Conservation (phyloP, 2,113 vertebrate genomes). For the Petrocephalus microphthalmus region DNA sequence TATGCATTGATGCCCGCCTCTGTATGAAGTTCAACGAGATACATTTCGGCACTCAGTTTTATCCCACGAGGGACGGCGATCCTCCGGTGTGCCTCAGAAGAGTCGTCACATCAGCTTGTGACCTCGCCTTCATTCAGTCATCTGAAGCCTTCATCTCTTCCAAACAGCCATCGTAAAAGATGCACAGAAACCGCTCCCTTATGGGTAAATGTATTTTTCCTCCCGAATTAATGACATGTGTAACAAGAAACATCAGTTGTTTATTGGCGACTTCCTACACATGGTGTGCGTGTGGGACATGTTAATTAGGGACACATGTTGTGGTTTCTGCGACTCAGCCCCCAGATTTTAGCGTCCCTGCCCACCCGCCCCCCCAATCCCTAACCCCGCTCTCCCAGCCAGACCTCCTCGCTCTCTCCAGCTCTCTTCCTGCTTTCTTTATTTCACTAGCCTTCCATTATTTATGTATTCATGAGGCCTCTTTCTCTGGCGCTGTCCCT, state of each 20-base stretch:
- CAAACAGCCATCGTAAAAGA: not conserved
- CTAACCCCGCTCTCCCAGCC: not conserved
- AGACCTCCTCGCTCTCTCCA: not conserved
- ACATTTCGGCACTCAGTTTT: not conserved
- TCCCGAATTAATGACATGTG: not conserved
- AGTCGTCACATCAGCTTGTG: not conserved
- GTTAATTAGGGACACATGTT: not conserved
- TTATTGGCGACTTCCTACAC: not conserved
- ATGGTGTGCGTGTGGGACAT: not conserved
- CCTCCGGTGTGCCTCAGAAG: not conserved
- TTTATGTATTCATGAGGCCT: constrained; percentile 10
- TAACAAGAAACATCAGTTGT: not conserved
- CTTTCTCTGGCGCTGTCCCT: not conserved
- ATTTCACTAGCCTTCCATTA: not conserved
- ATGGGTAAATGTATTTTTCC: not conserved
- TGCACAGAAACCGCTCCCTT: not conserved
- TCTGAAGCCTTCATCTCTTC: too few species aligned
- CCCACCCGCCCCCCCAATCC: not conserved
- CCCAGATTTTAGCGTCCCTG: not conserved
- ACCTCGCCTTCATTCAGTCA: not conserved
- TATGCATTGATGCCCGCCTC: not conserved
- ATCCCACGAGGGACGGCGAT: not conserved
- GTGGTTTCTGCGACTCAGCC: not conserved
- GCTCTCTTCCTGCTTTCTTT: not conserved
- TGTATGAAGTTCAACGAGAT: not conserved